Conservation (phyloP, 2,797 vertebrate species). For the Sebastiscus albofasciatus region DNA sequence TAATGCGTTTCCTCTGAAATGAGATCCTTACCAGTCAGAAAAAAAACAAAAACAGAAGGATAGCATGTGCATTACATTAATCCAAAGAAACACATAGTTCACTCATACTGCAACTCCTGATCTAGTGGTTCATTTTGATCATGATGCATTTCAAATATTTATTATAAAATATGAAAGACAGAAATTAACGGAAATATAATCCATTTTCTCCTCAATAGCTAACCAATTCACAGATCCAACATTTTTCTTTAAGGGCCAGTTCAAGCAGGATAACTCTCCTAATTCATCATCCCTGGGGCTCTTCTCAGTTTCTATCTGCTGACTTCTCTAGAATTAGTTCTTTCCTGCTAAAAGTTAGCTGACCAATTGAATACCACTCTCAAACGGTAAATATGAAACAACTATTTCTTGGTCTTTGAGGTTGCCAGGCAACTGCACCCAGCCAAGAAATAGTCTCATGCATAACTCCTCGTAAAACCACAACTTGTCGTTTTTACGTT, state of each 20-base stretch:
- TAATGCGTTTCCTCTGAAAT: background rate
- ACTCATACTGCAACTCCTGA: background rate
- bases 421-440: too few relatives aligned
- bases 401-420: background rate
- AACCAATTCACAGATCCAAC: background rate
- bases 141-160: background rate
- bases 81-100: background rate
- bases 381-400: background rate
- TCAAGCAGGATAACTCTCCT: background rate
- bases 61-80: background rate
- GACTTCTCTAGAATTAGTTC: background rate
- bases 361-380: background rate
- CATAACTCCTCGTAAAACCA: background rate
- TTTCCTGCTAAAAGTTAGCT: background rate
- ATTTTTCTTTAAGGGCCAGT: background rate
- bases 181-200: background rate
- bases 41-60: background rate
- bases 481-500: background rate
- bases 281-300: background rate
- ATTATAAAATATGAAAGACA: background rate
- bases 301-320: background rate
- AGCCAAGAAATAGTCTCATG: too few relatives aligned
- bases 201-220: background rate
- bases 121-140: background rate
- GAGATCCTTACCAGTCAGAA: background rate